Base-by-base conservation (phyloP, 2,113 vertebrate species). In the Catharus fuscescens region DNA sequence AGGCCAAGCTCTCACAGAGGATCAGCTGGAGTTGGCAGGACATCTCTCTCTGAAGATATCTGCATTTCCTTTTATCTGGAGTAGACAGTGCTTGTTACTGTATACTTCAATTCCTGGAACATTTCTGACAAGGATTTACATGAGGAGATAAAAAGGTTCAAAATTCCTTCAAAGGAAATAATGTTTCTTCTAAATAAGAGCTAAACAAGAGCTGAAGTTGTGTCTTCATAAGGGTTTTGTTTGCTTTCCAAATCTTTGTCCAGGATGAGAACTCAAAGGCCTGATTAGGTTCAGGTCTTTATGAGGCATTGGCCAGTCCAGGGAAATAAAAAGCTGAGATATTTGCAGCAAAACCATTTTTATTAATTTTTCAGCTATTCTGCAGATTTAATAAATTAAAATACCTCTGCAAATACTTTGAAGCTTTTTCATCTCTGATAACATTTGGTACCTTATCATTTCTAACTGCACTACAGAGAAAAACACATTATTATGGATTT, bases 401-500 rank as follows among this genome's bases (percentile, higher is more conserved):
- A 88, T 54, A 80, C 80, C 66, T 92, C 79, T 78, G 47, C 64
- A 88, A 92, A 83, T 62, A 64, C 72, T 93, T 47, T 31, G 56
- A 93, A 93, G 80, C 71, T 92, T 89, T 56, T 92, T 92, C 34
- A 48, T 85, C 84, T 53, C 78, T 45, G 64, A n/a, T 92, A 91
- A 67, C 40, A 71, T 47, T 88, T 78, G 60, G 50, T 77, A 88
- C 77, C 86, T 96, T 94, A 88, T 90, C 6, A 90, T 88, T 94
- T 86, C 86, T 56, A 86, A 70, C 69, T 69, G 80, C 6, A 9
- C 76, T 84, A 71, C 60, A 60, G 88, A 85, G 85, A 53, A 94
- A 89, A 95, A 80, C 54, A 92, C 45, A 47, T 94, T 86, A 90
- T 78, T 90, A 90, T 94, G 86, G 92, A 91, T 94, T 95, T 95